phyloP scores from a whole-genome alignment of 2,888 invertebrate species.

The Epicampocera succincta region DNA sequence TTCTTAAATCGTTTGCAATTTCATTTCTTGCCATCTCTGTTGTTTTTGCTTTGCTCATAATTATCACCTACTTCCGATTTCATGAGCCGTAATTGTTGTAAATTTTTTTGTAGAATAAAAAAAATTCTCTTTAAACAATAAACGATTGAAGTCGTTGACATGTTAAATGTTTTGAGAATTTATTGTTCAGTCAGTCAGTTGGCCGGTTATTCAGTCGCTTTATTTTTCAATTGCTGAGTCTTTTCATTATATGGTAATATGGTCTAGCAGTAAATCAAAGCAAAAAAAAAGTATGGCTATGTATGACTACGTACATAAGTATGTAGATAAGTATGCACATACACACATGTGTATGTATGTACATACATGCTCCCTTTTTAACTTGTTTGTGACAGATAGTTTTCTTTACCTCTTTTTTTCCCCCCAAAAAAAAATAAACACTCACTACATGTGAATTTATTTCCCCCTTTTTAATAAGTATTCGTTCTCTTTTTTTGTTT shows the following conservation, averaged over 20 bases:
- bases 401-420: background rate
- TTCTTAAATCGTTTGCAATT: background rate
- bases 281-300: background rate
- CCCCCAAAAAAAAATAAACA: background rate
- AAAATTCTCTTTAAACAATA: slow-evolving; percentile 40
- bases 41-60: slow-evolving; percentile 32
- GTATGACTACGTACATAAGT: background rate
- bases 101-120: background rate
- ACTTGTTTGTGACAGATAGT: background rate
- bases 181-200: slow-evolving; percentile 9
- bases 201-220: slow-evolving; percentile 10
- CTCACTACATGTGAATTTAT: slow-evolving; percentile 21
- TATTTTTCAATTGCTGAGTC: slow-evolving; percentile 25
- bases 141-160: slow-evolving; percentile 64
- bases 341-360: background rate
- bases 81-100: slow-evolving; percentile 21
- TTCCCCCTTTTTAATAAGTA: background rate
- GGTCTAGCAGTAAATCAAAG: slow-evolving; percentile 24
- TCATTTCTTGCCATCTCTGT: background rate
- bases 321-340: too few relatives aligned
- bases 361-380: slow-evolving; percentile 1
- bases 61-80: slow-evolving; percentile 62
- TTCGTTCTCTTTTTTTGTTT: too few relatives aligned
- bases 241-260: slow-evolving; percentile 26
- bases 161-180: slow-evolving; percentile 52